Base-by-base conservation (phyloP, 2,113 vertebrate species). In the Calypte anna region DNA sequence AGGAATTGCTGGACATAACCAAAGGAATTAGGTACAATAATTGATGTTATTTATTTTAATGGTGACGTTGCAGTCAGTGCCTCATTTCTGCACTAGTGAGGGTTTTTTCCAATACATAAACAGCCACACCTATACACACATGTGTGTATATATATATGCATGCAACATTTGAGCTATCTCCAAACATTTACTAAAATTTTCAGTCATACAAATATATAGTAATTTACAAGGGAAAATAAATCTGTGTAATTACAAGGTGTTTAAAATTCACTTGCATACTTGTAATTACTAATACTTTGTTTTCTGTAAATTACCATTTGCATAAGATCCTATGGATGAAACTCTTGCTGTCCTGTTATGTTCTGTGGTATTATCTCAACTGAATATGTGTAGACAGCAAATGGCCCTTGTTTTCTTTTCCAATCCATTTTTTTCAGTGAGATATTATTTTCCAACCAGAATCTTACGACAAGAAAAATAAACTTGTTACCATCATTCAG, bases 71-170 rank as follows among this genome's bases (percentile, higher is more conserved):
- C 19, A 54, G 17, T 66, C 66, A 50, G 10, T 43, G 22, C 3
- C 51, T 78, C 44, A 36, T 57, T 83, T 73, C 55, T 73, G 25
- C 30, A 51, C 12, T 17, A 30, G 5, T 64, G 12, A 72, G 14
- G 2, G 4, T 76, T 82, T 83, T 83, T 92, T 68, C 66, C 64
- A 4, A 68, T 40, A 12, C 40, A 40, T 40, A 40, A 40, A 40
- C 10, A 40, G 9, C 40, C 40, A 40, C 40, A 40, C 40, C 40
- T 40, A 40, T 13, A 40, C 40, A 31, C 3, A 19, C 3, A 33
- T 33, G 14, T 0, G 8, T 0, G 25, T 7, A 33, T 11, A 50
- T 5, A 46, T 5, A 53, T 2, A 63, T 14, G 59, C 20, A 28
- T 6, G 7, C 20, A 86, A 54, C 13, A 22, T 6, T 12, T 50